Conservation (phyloP, 2,113 vertebrate genomes). For the Petaurus breviceps region DNA sequence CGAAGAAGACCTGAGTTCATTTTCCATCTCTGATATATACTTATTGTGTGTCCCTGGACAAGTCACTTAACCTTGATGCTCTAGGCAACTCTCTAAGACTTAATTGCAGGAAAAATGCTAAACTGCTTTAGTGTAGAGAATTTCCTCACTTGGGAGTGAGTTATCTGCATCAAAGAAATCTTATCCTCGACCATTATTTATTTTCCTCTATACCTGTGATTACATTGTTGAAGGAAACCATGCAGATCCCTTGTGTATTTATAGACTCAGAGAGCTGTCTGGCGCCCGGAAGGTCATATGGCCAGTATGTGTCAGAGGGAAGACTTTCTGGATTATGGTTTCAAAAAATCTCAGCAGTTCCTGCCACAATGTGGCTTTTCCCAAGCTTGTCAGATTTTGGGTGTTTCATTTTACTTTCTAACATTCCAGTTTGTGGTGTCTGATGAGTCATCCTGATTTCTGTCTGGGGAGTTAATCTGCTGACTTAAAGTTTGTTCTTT, state of each 20-base stretch:
- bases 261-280: neutral
- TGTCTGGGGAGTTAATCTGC: neutral
- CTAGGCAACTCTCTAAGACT: neutral
- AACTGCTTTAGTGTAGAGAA: neutral
- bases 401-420: neutral
- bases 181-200: neutral
- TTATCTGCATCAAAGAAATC: neutral
- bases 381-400: neutral
- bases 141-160: neutral
- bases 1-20: neutral
- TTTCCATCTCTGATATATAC: neutral
- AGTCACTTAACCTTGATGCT: neutral
- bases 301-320: neutral
- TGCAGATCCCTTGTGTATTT: neutral
- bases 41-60: neutral
- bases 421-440: neutral
- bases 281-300: neutral
- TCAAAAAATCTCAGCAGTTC: neutral
- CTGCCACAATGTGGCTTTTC: neutral
- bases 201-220: neutral
- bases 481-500: conserved; percentile 19
- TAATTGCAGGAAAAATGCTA: neutral
- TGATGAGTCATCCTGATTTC: conserved; percentile 30
- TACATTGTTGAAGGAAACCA: neutral
- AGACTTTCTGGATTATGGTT: neutral